Conservation (phyloP, 2,888 invertebrate species). For the Trichopria drosophilae region DNA sequence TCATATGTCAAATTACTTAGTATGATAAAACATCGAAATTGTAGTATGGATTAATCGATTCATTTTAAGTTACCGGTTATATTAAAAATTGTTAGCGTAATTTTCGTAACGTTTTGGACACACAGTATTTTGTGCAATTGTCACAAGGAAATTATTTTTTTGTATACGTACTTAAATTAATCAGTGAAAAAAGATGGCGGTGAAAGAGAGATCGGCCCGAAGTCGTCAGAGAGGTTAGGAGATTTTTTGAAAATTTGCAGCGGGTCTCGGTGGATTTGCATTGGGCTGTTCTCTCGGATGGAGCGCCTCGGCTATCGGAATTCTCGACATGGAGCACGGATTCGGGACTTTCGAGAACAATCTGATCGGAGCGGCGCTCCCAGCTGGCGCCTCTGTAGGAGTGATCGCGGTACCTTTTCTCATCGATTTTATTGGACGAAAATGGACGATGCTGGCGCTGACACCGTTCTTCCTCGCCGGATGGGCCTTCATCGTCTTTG, state of each 20-base stretch:
- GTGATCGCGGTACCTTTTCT: constrained; percentile 52
- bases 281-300: constrained; percentile 58
- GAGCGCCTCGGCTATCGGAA: constrained; percentile 56
- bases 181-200: too few species aligned
- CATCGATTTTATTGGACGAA: constrained; percentile 72
- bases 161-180: too few species aligned
- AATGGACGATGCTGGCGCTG: constrained; percentile 66
- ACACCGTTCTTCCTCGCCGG: constrained; percentile 69
- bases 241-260: constrained; percentile 21
- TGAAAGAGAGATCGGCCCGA: too few species aligned
- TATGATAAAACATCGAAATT: too few species aligned
- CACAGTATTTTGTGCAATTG: too few species aligned
- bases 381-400: constrained; percentile 66
- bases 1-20: too few species aligned
- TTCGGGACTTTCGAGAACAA: constrained; percentile 56
- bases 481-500: constrained; percentile 71
- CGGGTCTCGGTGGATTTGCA: constrained; percentile 51
- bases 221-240: too few species aligned
- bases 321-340: constrained; percentile 53
- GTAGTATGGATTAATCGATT: too few species aligned
- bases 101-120: too few species aligned
- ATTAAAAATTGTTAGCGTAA: too few species aligned
- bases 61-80: too few species aligned
- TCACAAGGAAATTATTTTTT: too few species aligned
- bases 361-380: constrained; percentile 71